phyloP scores from a whole-genome alignment of 2,797 vertebrate genomes.

The Nyctalus aviator region DNA sequence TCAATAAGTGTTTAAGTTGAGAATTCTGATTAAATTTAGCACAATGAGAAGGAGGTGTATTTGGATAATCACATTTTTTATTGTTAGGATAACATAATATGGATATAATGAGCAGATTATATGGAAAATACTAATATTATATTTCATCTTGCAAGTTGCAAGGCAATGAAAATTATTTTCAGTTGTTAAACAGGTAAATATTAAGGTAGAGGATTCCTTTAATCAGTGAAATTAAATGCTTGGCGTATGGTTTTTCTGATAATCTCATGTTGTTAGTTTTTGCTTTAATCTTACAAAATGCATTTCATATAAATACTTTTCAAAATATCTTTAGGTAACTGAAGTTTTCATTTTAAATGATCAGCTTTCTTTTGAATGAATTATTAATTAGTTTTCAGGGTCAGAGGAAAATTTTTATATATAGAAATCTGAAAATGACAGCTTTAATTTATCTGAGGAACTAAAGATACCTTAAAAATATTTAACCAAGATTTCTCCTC shows the following conservation, averaged over 20 bases:
- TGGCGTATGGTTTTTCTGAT: constrained; percentile 13
- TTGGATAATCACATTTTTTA: not conserved
- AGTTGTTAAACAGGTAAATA: constrained; percentile 6
- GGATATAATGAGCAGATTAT: not conserved
- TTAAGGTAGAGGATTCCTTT: constrained; percentile 39
- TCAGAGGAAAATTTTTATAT: not conserved
- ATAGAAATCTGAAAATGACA: constrained; percentile 17
- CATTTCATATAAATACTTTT: constrained; percentile 58
- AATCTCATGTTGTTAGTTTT: constrained; percentile 35
- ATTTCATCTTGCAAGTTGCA: constrained; percentile 32
- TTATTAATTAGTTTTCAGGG: constrained; percentile 44
- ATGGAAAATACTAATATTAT: not conserved
- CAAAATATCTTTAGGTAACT: constrained; percentile 51
- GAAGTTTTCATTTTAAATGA: constrained; percentile 37
- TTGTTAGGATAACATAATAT: not conserved
- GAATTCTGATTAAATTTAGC: not conserved
- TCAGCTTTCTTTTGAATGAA: not conserved
- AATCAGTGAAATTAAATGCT: constrained; percentile 56
- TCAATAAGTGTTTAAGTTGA: constrained; percentile 51
- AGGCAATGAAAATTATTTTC: constrained; percentile 25
- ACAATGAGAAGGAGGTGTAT: not conserved
- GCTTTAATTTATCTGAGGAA: not conserved
- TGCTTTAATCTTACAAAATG: constrained; percentile 55
- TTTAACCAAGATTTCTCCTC: not conserved
- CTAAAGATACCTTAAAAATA: not conserved